Evolutionary conservation across 2,113 vertebrate species (phyloP).

Genomic region (Tamias sibiricus): DNA sequence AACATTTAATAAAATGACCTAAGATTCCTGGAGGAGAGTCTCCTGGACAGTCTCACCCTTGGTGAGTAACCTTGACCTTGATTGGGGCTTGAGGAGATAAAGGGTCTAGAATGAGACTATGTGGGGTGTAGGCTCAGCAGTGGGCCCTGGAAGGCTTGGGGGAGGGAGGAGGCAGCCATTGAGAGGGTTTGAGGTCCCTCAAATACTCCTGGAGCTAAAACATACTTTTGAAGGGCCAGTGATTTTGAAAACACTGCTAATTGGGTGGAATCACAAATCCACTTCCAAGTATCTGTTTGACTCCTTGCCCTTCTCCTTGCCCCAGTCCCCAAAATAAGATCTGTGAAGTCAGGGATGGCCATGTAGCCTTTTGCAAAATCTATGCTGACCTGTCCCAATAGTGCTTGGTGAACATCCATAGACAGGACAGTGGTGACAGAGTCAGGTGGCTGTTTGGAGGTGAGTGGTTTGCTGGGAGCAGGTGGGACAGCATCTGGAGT

Average conservation of each 20-base stretch:
- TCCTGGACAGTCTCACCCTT: not conserved
- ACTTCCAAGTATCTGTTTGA: not conserved
- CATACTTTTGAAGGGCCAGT: not conserved
- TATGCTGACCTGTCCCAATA: not conserved
- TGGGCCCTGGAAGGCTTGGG: not conserved
- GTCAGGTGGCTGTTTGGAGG: not conserved
- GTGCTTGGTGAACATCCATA: not conserved
- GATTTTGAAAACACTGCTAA: not conserved
- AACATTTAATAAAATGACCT: not conserved
- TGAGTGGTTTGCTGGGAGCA: not conserved
- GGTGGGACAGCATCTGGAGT: not conserved
- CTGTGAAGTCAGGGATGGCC: not conserved
- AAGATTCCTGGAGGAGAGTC: not conserved
- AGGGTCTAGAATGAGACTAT: not conserved
- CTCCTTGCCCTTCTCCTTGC: not conserved
- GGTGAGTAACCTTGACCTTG: not conserved
- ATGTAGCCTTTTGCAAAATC: not conserved
- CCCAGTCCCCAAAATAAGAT: not conserved
- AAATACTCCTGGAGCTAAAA: not conserved
- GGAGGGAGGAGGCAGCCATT: not conserved
- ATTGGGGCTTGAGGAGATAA: not conserved
- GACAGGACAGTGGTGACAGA: no score
- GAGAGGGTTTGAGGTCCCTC: not conserved
- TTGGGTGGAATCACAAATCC: not conserved
- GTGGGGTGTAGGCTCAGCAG: no score